Evolutionary conservation across 2,797 vertebrate genomes (phyloP).

Genomic region (Tauraco hartlaubi): DNA sequence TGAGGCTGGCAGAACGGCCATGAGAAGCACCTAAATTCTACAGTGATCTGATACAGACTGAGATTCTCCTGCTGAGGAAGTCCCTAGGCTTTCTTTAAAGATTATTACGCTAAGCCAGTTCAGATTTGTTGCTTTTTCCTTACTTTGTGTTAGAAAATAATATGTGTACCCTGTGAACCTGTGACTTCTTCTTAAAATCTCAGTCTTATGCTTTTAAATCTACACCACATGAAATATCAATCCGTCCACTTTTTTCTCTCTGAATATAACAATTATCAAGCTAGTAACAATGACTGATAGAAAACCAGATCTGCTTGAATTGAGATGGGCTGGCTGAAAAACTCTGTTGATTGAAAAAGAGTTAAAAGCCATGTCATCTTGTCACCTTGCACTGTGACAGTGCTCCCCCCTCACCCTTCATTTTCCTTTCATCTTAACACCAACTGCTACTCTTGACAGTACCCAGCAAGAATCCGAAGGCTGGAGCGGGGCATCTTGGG

Average conservation of each 20-base stretch:
- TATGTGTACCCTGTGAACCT: background rate
- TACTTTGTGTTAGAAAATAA: background rate
- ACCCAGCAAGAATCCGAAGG: background rate
- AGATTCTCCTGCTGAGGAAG: background rate
- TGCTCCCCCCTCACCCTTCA: background rate
- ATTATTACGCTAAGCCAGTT: background rate
- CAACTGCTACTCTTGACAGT: background rate
- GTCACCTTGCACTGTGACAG: background rate
- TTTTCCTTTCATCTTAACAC: background rate
- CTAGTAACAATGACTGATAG: background rate
- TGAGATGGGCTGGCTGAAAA: background rate
- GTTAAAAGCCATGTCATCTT: background rate
- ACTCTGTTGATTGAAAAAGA: background rate
- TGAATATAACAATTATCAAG: background rate
- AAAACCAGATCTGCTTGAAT: background rate
- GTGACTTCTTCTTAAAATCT: background rate
- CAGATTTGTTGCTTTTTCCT: background rate
- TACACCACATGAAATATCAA: background rate
- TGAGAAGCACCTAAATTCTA: background rate
- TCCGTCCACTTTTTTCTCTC: background rate
- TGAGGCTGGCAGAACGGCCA: background rate
- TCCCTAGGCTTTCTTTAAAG: background rate
- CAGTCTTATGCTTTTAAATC: background rate
- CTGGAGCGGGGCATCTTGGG: conserved; percentile 21
- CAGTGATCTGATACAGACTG: background rate